Base-by-base conservation (phyloP, 2,888 invertebrate species). In the Stenichneumon culpator region DNA sequence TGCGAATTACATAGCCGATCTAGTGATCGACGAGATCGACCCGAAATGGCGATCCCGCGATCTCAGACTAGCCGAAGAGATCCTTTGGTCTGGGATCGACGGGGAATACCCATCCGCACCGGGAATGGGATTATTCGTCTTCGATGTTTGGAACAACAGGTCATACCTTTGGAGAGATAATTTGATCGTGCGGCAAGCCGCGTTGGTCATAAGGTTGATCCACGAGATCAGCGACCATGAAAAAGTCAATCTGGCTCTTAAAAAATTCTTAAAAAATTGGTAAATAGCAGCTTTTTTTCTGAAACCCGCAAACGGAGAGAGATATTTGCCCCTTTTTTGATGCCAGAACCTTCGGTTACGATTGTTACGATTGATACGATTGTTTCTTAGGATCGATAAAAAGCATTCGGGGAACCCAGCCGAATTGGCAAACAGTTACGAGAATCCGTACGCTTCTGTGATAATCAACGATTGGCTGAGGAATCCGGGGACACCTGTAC, bases 81-180 rank as follows among this genome's bases (percentile, higher is more conserved):
- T 75, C 36, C 50, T 74, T 5, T 75, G 74, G 68, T 75, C 74
- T n/a, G 32, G 54, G 22, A n/a, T 16, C 60, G 75, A 81, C n/a
- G 54, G 74, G 6, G 81, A 75, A 28, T n/a, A 54, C 2, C 25
- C 54, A n/a, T 28, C 81, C 3, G 65, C 75, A 32, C 28, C 81
- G 28, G 60, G 63, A 5, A 54, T 75, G 19, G 54, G 57, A 1
- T 81, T 75, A 47, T 68, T 75, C 3, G 22, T 68, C 2, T 67
- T 81, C n/a, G 68, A 81, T 22, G 70, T 75, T 6, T 69, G 75
- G 81, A 69, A 75, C 2, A 75, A 81, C 19, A 68, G 50, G n/a
- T 60, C 50, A 11, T 74, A 81, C 57, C 68, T 67, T 9, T 60
- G 74, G 6, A 74, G 44, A 22, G 68, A 74, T 22, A 22, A 81